A percentile compares a stretch with the other conserved stretches of the same genome.
Conservation (phyloP, 2,797 vertebrate genomes). For the Taenioides sp. region DNA sequence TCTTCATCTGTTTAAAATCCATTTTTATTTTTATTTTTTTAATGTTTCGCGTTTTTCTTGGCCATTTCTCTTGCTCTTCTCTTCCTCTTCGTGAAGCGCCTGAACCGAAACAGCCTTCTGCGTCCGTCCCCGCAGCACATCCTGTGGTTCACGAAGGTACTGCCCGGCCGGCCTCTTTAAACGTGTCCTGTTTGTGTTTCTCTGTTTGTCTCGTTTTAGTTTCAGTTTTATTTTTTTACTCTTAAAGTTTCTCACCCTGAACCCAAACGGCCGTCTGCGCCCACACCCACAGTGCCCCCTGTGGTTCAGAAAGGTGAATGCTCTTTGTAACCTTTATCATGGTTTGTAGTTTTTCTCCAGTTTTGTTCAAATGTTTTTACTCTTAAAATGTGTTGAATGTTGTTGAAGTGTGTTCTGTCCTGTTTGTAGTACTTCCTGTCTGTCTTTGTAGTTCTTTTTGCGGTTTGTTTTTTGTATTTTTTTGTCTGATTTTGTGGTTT, state of each 20-base stretch:
- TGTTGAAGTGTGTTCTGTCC: background rate
- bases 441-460: too few relatives aligned
- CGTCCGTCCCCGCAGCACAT: constrained; percentile 7
- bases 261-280: constrained; percentile 40
- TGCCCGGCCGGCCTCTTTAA: background rate
- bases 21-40: constrained; percentile 1
- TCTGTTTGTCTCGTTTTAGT: background rate
- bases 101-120: constrained; percentile 44
- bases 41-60: constrained; percentile 19
- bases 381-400: too few relatives aligned
- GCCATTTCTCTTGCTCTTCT: constrained; percentile 19
- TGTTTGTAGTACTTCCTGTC: constrained; percentile 1
- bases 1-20: background rate
- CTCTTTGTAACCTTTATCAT: background rate
- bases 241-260: constrained; percentile 45
- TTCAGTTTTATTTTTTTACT: constrained; percentile 35
- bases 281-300: constrained; percentile 46
- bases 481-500: constrained; percentile 49
- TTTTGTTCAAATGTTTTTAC: background rate
- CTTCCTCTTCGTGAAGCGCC: constrained; percentile 32
- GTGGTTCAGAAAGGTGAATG: constrained; percentile 45
- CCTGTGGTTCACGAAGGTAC: constrained; percentile 63
- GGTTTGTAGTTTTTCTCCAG: background rate
- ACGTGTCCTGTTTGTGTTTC: background rate
- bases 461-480: background rate